Evolutionary conservation across 2,888 invertebrate species (phyloP).

Genomic region (Seladonia tumulorum): DNA sequence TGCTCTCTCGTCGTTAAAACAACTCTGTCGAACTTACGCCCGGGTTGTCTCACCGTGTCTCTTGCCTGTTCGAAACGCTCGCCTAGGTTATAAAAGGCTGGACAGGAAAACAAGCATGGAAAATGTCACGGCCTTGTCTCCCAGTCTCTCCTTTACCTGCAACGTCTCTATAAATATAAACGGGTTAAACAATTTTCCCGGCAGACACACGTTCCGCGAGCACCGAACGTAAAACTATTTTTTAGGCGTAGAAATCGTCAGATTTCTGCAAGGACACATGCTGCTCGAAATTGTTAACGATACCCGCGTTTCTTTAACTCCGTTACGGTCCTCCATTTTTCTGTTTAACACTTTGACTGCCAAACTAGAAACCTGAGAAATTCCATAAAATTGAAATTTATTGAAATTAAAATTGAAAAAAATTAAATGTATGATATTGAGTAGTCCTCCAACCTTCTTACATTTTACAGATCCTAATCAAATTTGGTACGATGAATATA

Average conservation of each 20-base stretch:
- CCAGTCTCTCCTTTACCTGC: slow-evolving; percentile 29
- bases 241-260: neutral
- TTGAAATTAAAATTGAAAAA: too few relatives aligned
- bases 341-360: too few relatives aligned
- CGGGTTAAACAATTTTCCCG: slow-evolving; percentile 25
- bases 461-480: too few relatives aligned
- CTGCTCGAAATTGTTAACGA: neutral
- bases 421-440: too few relatives aligned
- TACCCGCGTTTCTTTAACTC: neutral
- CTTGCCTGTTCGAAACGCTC: slow-evolving; percentile 64
- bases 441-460: too few relatives aligned
- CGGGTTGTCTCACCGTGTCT: slow-evolving; percentile 54
- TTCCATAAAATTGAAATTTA: too few relatives aligned
- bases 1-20: slow-evolving; percentile 34
- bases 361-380: too few relatives aligned
- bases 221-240: neutral
- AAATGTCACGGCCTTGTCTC: slow-evolving; percentile 74
- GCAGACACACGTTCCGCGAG: neutral
- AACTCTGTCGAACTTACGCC: slow-evolving; percentile 19
- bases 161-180: slow-evolving; percentile 40
- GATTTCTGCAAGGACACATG: neutral
- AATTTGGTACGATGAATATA: too few relatives aligned
- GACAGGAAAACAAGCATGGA: slow-evolving; percentile 74
- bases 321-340: too few relatives aligned
- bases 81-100: slow-evolving; percentile 65